Evolutionary conservation across 1,140 invertebrate species (phyloP).

Genomic region (Aethina tumida): DNA sequence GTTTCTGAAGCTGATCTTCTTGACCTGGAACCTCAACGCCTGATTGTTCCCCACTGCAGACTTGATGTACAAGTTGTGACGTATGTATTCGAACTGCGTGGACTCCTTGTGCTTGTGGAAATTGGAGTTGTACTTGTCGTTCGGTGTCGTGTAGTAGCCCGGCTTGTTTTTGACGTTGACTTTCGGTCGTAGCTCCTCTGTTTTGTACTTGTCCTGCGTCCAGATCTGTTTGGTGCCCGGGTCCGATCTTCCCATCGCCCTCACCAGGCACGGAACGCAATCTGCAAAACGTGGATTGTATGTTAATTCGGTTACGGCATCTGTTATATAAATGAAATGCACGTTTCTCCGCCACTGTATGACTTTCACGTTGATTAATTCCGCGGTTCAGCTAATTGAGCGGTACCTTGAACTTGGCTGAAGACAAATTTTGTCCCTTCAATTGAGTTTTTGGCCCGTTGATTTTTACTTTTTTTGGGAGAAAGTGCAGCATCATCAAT

Average conservation of each 20-base stretch:
- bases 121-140: slow-evolving; percentile 39
- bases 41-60: slow-evolving; percentile 42
- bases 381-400: too few relatives aligned
- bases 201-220: slow-evolving; percentile 27
- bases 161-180: slow-evolving; percentile 31
- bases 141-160: slow-evolving; percentile 42
- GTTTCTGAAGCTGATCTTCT: slow-evolving; percentile 47
- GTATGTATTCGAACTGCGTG: slow-evolving; percentile 38
- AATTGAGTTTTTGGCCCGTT: too few relatives aligned
- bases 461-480: too few relatives aligned
- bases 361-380: too few relatives aligned
- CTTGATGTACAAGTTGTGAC: slow-evolving; percentile 49
- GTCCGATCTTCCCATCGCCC: slow-evolving; percentile 28
- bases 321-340: too few relatives aligned
- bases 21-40: slow-evolving; percentile 16
- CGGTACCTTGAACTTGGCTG: too few relatives aligned
- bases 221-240: slow-evolving; percentile 14
- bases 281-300: slow-evolving; percentile 11
- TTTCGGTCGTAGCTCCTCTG: slow-evolving; percentile 21
- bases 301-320: too few relatives aligned
- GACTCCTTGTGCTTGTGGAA: slow-evolving; percentile 8
- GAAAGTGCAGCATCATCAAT: too few relatives aligned
- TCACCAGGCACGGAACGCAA: slow-evolving; percentile 2
- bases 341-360: too few relatives aligned
- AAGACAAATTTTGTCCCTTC: too few relatives aligned